Evolutionary conservation across 1,140 invertebrate species (phyloP), one percentile per base, ranked within the genome.

Genomic region (Micrasema minimum): DNA sequence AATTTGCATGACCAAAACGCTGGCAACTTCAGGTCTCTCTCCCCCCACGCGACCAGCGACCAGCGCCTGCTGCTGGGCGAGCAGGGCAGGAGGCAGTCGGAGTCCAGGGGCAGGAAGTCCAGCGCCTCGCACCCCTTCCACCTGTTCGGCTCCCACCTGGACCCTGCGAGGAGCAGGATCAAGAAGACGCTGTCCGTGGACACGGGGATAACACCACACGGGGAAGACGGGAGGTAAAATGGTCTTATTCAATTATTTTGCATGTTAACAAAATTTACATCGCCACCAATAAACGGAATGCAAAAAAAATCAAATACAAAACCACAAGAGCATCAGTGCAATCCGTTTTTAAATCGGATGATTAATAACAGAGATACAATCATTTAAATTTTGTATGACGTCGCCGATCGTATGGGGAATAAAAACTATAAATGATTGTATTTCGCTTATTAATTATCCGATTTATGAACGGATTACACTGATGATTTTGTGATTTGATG

Each of bases 171-270:
- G 45, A 78, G 79, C 1, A 83, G 83, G 74, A 85, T 84, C 23
- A 85, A 84, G 74, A 85, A 85, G 71, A 85, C 82, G 1, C 72
- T 83, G 0, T 84, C 82, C 0, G 82, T 85, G n/a, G 83, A 85
- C 48, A 83, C 83, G 4, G 83, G 83, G 12, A 85, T 85, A n/a
- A 79, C 83, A 85, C 77, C 83, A 82, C 57, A 83, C 82, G 12
- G 83, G 83, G 22, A 81, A 78, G 23, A 23, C 31, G 10, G 50
- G 66, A 41, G 64, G 64, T 66, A 50, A 50, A 18, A 22, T 22
- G 20, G 12, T 11, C 16, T 43, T n/a, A n/a, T 7, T 43, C 14
- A 2, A 6, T 43, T 43, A 22, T 26, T 22, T 18, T 5, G n/a
- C n/a, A 41, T n/a, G 14, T 41, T 41, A 12, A 41, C 7, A 38